Evolutionary conservation across 2,113 vertebrate species (phyloP).

Genomic region (Castor canadensis): DNA sequence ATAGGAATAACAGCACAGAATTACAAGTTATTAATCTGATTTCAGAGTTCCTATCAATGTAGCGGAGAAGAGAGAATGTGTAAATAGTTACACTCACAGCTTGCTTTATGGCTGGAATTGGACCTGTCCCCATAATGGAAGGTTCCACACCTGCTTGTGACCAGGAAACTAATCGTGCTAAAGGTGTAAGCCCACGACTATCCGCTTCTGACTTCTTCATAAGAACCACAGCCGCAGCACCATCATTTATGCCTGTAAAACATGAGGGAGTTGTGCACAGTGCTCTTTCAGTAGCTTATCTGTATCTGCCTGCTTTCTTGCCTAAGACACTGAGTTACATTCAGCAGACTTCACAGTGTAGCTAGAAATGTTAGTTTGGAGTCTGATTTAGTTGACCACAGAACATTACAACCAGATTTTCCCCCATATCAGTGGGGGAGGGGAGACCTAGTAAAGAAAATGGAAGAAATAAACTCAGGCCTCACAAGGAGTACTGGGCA

Average conservation of each 20-base stretch:
- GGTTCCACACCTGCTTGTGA: slow-evolving; percentile 95
- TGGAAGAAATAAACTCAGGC: not conserved
- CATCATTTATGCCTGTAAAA: slow-evolving; percentile 93
- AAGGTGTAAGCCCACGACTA: slow-evolving; percentile 87
- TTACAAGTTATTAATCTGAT: not conserved
- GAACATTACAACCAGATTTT: not conserved
- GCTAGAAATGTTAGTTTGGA: not conserved
- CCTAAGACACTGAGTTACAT: not conserved
- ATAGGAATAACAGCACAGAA: not conserved
- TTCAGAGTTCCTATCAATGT: too few species aligned
- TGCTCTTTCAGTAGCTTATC: too few species aligned
- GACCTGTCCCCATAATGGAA: slow-evolving; percentile 94
- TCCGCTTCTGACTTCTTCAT: slow-evolving; percentile 94
- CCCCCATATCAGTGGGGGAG: too few species aligned
- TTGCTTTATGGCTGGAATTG: slow-evolving; percentile 93
- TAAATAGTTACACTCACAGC: slow-evolving; percentile 88
- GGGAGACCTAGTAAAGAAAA: not conserved
- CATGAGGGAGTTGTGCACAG: too few species aligned
- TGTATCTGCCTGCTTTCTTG: not conserved
- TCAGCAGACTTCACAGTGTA: not conserved
- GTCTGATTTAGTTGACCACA: not conserved
- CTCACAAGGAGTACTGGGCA: not conserved
- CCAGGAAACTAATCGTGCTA: slow-evolving; percentile 92
- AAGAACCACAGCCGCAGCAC: slow-evolving; percentile 94
- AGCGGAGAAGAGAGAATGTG: not conserved